These are phyloP conservation scores for Saccostrea glomerata DNA, from an alignment of 1,140 invertebrate genomes.

Conservation along the genomic window DNA sequence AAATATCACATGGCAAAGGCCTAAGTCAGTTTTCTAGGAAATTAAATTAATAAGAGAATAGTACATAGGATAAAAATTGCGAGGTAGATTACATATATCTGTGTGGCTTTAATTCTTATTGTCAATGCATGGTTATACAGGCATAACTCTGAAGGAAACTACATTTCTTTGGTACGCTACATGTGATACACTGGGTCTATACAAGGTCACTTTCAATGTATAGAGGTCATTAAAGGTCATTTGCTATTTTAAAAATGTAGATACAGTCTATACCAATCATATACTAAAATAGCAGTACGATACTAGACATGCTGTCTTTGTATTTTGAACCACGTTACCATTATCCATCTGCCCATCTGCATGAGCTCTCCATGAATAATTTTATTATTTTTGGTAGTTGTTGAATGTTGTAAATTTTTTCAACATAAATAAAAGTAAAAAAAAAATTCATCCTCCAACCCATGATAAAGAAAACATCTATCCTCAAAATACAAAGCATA, in stretches of 20 bases:
- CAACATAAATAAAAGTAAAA: neutral
- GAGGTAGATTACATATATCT: neutral
- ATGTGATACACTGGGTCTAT: neutral
- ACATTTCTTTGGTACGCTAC: neutral
- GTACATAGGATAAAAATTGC: neutral
- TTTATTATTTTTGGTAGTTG: neutral
- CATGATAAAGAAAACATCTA: neutral
- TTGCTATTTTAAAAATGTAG: neutral
- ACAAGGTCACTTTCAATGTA: neutral
- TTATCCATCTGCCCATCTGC: neutral
- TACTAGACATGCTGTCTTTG: constrained; percentile 20
- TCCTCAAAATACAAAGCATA: constrained; percentile 14
- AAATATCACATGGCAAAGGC: neutral
- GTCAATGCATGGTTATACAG: no score
- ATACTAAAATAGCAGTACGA: constrained; percentile 25
- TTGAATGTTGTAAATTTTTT: neutral
- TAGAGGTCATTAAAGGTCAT: neutral
- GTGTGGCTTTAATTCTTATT: no score
- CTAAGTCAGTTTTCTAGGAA: neutral
- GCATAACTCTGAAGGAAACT: neutral
- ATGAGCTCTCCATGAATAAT: neutral
- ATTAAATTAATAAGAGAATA: neutral
- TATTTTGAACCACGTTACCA: neutral
- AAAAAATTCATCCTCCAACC: neutral
- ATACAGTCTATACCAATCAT: constrained; percentile 8